These are phyloP conservation scores for Uloborus plumipes DNA, from an alignment of 2,888 invertebrate genomes.

Conservation along the genomic window DNA sequence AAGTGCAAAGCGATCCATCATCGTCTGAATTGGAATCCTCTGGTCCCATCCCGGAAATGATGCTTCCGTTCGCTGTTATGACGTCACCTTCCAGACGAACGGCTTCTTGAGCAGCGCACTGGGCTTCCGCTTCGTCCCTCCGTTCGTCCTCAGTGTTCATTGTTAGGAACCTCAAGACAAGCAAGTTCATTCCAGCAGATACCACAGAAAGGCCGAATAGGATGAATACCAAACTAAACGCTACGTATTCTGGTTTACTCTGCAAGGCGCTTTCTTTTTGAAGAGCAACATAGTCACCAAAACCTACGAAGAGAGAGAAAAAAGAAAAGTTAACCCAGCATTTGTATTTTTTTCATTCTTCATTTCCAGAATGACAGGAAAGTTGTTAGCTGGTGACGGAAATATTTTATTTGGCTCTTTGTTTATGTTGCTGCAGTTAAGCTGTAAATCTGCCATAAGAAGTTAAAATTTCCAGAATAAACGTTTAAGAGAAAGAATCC, in stretches of 20 bases:
- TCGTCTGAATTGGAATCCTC: conserved; percentile 67
- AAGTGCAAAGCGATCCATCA: conserved; percentile 83
- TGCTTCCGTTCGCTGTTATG: conserved; percentile 76
- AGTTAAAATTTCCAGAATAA: too few relatives aligned
- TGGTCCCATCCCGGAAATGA: conserved; percentile 66
- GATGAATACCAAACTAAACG: conserved; percentile 95
- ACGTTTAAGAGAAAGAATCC: too few relatives aligned
- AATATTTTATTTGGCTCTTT: too few relatives aligned
- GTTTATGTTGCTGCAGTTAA: too few relatives aligned
- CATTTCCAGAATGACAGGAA: too few relatives aligned
- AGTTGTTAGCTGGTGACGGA: too few relatives aligned
- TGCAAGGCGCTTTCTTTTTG: conserved; percentile 95
- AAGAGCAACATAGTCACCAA: conserved; percentile 98
- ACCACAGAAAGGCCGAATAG: conserved; percentile 98
- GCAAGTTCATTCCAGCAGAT: conserved; percentile 96
- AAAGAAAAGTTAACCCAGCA: not conserved
- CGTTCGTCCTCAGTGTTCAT: conserved; percentile 97
- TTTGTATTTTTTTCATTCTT: too few relatives aligned
- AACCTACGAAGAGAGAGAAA: conserved; percentile 71
- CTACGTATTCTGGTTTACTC: conserved; percentile 95
- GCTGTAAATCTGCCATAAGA: too few relatives aligned
- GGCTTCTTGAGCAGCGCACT: conserved; percentile 92
- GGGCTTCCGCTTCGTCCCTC: conserved; percentile 93
- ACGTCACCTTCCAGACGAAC: conserved; percentile 97
- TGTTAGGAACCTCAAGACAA: conserved; percentile 96